These are phyloP conservation scores for Callinectes sapidus DNA, from an alignment of 2,888 invertebrate species.

Conservation along the genomic window DNA sequence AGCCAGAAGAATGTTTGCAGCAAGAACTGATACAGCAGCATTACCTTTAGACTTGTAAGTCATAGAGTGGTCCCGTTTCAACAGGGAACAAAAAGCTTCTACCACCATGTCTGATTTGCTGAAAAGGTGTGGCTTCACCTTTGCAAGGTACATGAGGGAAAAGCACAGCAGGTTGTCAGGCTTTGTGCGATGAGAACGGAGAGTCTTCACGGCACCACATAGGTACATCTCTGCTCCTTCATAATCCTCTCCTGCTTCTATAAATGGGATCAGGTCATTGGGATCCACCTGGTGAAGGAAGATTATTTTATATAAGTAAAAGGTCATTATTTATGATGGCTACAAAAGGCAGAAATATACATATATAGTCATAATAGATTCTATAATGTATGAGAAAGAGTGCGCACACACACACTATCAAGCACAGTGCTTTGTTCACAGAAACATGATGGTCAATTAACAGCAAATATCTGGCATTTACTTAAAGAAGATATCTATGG, in stretches of 20 bases:
- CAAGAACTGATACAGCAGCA: constrained; percentile 86
- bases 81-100: constrained; percentile 83
- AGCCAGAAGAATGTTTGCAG: constrained; percentile 88
- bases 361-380: background rate
- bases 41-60: constrained; percentile 87
- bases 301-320: background rate
- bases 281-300: constrained; percentile 79
- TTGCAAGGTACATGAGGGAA: constrained; percentile 87
- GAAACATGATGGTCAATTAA: too few relatives aligned
- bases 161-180: constrained; percentile 88
- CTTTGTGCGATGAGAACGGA: constrained; percentile 87
- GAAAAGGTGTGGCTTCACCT: constrained; percentile 83
- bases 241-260: constrained; percentile 85
- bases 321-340: background rate
- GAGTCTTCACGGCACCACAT: constrained; percentile 88
- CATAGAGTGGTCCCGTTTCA: constrained; percentile 81
- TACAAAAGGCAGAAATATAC: background rate
- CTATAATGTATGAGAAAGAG: too few relatives aligned
- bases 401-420: background rate
- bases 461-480: too few relatives aligned
- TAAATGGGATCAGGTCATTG: constrained; percentile 84
- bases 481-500: too few relatives aligned
- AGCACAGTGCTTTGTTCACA: too few relatives aligned
- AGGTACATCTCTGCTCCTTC: constrained; percentile 87
- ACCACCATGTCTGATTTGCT: constrained; percentile 76